These are phyloP conservation scores for Cephus rjabovi DNA, from an alignment of 2,888 invertebrate genomes.

Conservation along the genomic window DNA sequence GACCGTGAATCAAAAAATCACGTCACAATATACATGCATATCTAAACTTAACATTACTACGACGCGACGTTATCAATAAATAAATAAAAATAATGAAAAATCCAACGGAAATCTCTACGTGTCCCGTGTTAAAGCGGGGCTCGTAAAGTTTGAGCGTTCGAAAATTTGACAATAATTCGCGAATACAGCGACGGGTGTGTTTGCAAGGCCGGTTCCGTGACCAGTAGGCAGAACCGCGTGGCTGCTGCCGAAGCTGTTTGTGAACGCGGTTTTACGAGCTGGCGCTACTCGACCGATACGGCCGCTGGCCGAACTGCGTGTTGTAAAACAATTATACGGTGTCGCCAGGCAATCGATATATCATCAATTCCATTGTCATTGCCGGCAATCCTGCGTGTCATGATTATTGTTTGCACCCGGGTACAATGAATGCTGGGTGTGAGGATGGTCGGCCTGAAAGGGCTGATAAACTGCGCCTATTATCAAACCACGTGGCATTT, in stretches of 20 bases:
- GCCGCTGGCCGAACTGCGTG: slow-evolving; percentile 37
- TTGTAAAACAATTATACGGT: slow-evolving; percentile 66
- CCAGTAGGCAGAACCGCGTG: background rate
- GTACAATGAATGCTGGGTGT: slow-evolving; percentile 47
- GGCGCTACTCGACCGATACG: slow-evolving; percentile 15
- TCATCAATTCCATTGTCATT: slow-evolving; percentile 66
- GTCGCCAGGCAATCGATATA: slow-evolving; percentile 61
- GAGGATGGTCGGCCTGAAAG: slow-evolving; percentile 22
- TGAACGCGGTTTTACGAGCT: slow-evolving; percentile 40
- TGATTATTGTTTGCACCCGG: slow-evolving; percentile 64
- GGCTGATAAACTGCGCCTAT: slow-evolving; percentile 60
- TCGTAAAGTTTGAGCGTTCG: background rate
- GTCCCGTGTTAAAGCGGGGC: background rate
- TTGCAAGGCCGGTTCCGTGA: background rate
- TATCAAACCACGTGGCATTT: slow-evolving; percentile 56
- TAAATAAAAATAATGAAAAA: background rate
- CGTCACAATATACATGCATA: too few species aligned
- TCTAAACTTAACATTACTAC: background rate
- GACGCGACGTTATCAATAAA: background rate
- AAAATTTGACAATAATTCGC: slow-evolving; percentile 17
- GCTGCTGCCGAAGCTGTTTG: slow-evolving; percentile 7
- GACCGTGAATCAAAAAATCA: too few species aligned
- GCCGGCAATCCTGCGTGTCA: slow-evolving; percentile 63
- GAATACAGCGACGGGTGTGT: background rate
- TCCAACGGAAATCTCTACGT: background rate